Conservation (phyloP, 2,888 invertebrate genomes). For the Drosophila setosimentum region DNA sequence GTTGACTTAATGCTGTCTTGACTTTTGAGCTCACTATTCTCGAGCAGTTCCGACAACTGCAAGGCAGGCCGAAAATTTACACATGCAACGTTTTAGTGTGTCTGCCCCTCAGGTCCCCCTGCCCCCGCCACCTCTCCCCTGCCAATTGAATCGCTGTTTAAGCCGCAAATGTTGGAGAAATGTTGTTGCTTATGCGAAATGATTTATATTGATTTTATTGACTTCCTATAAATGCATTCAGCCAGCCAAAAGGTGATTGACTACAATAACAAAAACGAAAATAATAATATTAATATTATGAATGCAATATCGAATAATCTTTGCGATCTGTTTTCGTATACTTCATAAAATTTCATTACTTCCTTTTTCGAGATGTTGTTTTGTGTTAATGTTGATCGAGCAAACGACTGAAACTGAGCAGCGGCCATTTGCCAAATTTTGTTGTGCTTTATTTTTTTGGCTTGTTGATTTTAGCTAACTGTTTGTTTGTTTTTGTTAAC, state of each 20-base stretch:
- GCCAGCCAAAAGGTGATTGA: slow-evolving; percentile 73
- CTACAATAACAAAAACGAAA: slow-evolving; percentile 50
- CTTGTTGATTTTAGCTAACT: slow-evolving; percentile 58
- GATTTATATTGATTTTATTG: slow-evolving; percentile 66
- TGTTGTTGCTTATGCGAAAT: slow-evolving; percentile 42
- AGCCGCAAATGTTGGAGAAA: slow-evolving; percentile 28
- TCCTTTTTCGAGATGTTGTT: slow-evolving; percentile 60
- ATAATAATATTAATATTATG: slow-evolving; percentile 26
- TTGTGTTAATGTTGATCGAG: slow-evolving; percentile 35
- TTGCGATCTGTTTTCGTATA: slow-evolving; percentile 52
- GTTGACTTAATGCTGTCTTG: slow-evolving; percentile 59
- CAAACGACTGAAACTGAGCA: slow-evolving; percentile 30
- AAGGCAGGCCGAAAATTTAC: slow-evolving; percentile 68
- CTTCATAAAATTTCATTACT: slow-evolving; percentile 47
- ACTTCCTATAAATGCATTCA: slow-evolving; percentile 71
- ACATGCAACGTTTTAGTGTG: slow-evolving; percentile 53
- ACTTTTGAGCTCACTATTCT: slow-evolving; percentile 69
- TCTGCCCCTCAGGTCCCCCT: slow-evolving; percentile 1
- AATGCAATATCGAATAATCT: slow-evolving; percentile 52
- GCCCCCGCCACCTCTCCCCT: neutral
- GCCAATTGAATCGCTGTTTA: slow-evolving; percentile 16
- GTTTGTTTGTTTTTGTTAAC: slow-evolving; percentile 75
- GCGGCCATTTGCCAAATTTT: slow-evolving; percentile 48
- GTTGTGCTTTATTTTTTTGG: slow-evolving; percentile 13
- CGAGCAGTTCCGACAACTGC: slow-evolving; percentile 73